These are phyloP conservation scores for Orthonychiurus folsomi DNA, from an alignment of 2,888 invertebrate species.

Conservation along the genomic window DNA sequence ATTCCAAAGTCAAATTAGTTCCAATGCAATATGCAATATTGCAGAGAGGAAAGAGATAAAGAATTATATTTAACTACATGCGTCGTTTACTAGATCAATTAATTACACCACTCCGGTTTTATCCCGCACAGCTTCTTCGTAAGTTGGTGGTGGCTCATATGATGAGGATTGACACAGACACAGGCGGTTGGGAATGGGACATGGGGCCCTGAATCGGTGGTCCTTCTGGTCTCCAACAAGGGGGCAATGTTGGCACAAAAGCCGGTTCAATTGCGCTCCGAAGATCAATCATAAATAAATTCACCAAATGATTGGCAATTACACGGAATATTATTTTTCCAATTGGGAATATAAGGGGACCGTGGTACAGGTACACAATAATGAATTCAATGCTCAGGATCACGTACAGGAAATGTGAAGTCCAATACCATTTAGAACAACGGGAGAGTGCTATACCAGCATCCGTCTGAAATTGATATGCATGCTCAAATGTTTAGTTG, in stretches of 20 bases:
- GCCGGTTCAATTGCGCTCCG: too few relatives aligned
- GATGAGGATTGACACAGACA: not conserved
- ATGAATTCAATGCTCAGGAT: constrained; percentile 29
- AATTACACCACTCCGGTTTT: constrained; percentile 2
- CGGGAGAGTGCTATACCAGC: not conserved
- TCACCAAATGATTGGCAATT: constrained; percentile 10
- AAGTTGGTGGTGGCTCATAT: constrained; percentile 8
- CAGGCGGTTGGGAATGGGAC: not conserved
- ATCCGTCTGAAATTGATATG: not conserved
- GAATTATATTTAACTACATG: too few relatives aligned
- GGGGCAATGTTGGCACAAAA: too few relatives aligned
- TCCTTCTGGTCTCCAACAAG: too few relatives aligned
- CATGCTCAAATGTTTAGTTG: not conserved
- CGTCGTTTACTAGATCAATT: too few relatives aligned
- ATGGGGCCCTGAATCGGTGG: too few relatives aligned
- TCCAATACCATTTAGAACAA: constrained; percentile 31
- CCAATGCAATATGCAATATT: too few relatives aligned
- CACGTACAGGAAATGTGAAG: constrained; percentile 27
- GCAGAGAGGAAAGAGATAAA: too few relatives aligned
- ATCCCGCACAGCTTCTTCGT: constrained; percentile 2
- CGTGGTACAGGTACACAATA: constrained; percentile 21
- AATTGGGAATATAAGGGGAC: not conserved
- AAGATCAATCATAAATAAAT: constrained; percentile 6
- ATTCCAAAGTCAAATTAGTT: too few relatives aligned
- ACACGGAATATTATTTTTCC: constrained; percentile 4